phyloP scores from a whole-genome alignment of 2,797 vertebrate species.

The Macroramphosus scolopax region DNA sequence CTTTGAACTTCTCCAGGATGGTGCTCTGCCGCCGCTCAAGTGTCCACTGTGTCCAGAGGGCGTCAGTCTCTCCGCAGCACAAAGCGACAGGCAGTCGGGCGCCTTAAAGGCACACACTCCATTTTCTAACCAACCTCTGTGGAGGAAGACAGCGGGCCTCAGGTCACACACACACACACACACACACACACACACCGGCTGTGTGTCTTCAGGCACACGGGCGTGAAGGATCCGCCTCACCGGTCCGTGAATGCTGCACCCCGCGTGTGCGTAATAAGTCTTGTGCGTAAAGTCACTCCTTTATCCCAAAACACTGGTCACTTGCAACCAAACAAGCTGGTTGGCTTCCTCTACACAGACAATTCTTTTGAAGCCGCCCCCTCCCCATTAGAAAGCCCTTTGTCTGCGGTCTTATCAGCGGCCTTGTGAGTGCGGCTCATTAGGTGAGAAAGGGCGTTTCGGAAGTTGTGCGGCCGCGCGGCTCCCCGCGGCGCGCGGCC shows the following conservation, averaged over 20 bases:
- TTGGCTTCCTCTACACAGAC: conserved; percentile 3
- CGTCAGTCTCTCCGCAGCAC: conserved; percentile 71
- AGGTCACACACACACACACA: conserved; percentile 17
- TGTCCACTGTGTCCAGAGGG: conserved; percentile 73
- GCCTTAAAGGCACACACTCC: conserved; percentile 79
- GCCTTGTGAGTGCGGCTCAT: conserved; percentile 34
- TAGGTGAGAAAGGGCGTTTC: conserved; percentile 57
- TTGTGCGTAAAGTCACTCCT: conserved; percentile 32
- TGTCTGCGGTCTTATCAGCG: conserved; percentile 51
- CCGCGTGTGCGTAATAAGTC: no score
- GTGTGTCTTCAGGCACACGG: background rate
- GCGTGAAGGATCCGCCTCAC: background rate
- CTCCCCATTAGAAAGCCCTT: conserved; percentile 30
- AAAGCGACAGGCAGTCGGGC: conserved; percentile 69
- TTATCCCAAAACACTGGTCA: background rate
- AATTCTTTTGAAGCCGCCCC: conserved; percentile 21
- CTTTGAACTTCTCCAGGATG: conserved; percentile 67
- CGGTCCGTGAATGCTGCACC: no score
- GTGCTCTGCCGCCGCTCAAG: conserved; percentile 55
- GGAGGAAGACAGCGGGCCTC: conserved; percentile 35
- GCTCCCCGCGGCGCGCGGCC: no score
- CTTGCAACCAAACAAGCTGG: no score
- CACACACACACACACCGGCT: conserved; percentile 12
- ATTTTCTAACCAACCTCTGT: conserved; percentile 50
- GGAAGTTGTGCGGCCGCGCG: conserved; percentile 47